These are phyloP conservation scores for Ptilodon capucinus DNA, from an alignment of 2,888 invertebrate genomes.

Conservation along the genomic window DNA sequence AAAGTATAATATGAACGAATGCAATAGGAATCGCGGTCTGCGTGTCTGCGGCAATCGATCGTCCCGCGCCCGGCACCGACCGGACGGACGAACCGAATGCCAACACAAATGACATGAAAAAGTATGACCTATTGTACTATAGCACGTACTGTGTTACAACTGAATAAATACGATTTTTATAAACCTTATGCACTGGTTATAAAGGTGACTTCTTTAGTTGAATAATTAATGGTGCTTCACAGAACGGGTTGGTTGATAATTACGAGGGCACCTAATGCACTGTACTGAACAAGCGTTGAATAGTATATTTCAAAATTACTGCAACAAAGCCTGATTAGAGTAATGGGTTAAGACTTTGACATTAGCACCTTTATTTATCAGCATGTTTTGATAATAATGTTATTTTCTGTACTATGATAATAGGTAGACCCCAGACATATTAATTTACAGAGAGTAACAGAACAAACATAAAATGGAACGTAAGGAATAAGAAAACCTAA, in stretches of 20 bases:
- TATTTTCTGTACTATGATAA: no score
- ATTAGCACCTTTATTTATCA: no score
- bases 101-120: slow-evolving; percentile 60
- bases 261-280: slow-evolving; percentile 2
- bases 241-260: slow-evolving; percentile 3
- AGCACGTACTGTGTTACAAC: slow-evolving; percentile 6
- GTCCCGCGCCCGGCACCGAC: slow-evolving; percentile 66
- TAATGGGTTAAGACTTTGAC: no score
- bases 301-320: no score
- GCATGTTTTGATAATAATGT: no score
- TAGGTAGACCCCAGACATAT: no score
- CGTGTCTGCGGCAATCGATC: slow-evolving; percentile 66
- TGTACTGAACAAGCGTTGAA: slow-evolving; percentile 1
- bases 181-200: slow-evolving; percentile 4
- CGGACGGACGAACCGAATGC: slow-evolving; percentile 54
- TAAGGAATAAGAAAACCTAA: no score
- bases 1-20: slow-evolving; percentile 36
- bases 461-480: no score
- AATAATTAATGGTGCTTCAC: neutral
- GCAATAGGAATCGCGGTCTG: slow-evolving; percentile 41
- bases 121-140: slow-evolving; percentile 35
- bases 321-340: no score
- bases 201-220: neutral
- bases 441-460: no score
- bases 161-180: neutral